A percentile compares a stretch with the other conserved stretches of the same genome.
Conservation (phyloP, 2,888 invertebrate genomes). For the Venusia cambrica region DNA sequence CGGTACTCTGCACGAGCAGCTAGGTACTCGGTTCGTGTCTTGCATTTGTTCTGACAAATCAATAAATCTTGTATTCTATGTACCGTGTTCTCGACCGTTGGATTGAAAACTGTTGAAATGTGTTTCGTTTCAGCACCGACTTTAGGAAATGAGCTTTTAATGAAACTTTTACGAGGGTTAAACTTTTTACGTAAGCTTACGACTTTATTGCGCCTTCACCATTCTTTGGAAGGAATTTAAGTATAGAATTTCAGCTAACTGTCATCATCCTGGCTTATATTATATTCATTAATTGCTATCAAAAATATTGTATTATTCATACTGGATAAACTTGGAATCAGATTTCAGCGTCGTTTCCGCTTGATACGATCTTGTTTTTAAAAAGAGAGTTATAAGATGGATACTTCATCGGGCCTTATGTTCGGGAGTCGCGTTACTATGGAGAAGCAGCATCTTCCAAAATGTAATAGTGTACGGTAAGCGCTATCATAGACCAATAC, state of each 20-base stretch:
- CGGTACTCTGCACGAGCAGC: slow-evolving; percentile 5
- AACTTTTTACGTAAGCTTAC: no score
- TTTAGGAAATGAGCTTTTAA: slow-evolving; percentile 13
- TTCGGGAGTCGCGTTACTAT: slow-evolving; percentile 4
- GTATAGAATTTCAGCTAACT: no score
- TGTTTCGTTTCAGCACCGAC: slow-evolving; percentile 10
- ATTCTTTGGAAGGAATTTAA: no score
- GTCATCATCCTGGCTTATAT: no score
- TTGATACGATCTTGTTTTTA: no score
- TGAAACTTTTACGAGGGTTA: slow-evolving; percentile 11
- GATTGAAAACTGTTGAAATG: slow-evolving; percentile 23
- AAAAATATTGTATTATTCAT: no score
- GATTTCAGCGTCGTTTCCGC: no score
- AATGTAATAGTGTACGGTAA: slow-evolving; percentile 10
- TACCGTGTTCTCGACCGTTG: slow-evolving; percentile 16
- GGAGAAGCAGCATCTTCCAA: slow-evolving; percentile 3
- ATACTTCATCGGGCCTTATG: slow-evolving; percentile 3
- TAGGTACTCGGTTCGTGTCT: slow-evolving; percentile 25
- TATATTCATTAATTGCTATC: no score
- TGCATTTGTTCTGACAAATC: slow-evolving; percentile 28
- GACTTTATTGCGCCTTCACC: no score
- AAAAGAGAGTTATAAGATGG: no score
- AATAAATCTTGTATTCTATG: slow-evolving; percentile 27
- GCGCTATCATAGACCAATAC: slow-evolving; percentile 10
- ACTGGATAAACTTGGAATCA: no score